Percentiles rank a stretch among this genome's conserved stretches.
These are phyloP conservation scores for Miniopterus natalensis DNA, from an alignment of 2,113 vertebrate species.

Conservation along the genomic window DNA sequence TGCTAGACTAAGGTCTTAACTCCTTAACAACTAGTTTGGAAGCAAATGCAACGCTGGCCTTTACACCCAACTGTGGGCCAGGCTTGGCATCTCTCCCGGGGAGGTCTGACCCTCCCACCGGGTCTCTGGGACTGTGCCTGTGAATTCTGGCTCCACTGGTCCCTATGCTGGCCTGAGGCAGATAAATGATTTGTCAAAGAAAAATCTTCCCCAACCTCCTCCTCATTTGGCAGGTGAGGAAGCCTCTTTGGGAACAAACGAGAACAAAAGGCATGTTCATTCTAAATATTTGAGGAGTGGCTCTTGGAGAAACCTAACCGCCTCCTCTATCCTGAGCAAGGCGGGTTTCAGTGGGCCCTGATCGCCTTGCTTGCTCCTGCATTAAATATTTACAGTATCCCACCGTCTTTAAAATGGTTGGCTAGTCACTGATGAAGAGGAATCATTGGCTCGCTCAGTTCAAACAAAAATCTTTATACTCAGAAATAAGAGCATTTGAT, in stretches of 20 bases:
- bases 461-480: neutral
- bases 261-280: neutral
- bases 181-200: neutral
- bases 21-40: neutral
- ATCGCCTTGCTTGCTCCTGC: neutral
- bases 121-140: neutral
- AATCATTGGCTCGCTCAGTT: neutral
- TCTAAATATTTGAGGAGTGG: neutral
- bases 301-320: neutral
- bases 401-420: constrained; percentile 14
- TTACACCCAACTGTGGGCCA: neutral
- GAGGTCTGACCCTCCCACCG: neutral
- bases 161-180: neutral
- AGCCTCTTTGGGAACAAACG: neutral
- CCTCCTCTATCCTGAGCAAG: neutral
- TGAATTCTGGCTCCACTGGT: neutral
- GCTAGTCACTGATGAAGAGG: neutral
- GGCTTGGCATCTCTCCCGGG: neutral
- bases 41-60: neutral
- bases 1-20: neutral
- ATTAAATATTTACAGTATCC: neutral
- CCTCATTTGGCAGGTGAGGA: neutral
- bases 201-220: neutral
- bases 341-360: neutral
- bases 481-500: neutral